Conservation (phyloP, 2,888 invertebrate genomes). For the Crioceris asparagi region DNA sequence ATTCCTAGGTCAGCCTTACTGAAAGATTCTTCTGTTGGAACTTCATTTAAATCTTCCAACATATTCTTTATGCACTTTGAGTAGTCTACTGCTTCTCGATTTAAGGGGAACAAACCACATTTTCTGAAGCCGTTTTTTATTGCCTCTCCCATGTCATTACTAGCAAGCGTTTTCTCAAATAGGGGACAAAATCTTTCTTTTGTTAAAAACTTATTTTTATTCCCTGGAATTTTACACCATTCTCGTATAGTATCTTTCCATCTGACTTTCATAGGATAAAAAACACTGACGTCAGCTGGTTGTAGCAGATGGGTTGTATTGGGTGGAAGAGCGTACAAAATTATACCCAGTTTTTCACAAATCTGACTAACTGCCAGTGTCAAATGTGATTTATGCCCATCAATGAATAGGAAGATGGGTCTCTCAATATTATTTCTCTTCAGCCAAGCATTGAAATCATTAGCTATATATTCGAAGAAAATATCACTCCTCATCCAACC, state of each 20-base stretch:
- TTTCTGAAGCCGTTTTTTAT: slow-evolving; percentile 2
- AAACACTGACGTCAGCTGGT: too few species aligned
- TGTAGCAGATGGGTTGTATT: slow-evolving; percentile 3
- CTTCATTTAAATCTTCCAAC: slow-evolving; percentile 1
- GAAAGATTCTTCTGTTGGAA: slow-evolving; percentile 2
- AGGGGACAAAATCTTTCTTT: slow-evolving; percentile 4
- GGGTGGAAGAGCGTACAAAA: slow-evolving; percentile 8
- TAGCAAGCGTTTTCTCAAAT: slow-evolving; percentile 5
- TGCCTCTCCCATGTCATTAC: slow-evolving; percentile 1
- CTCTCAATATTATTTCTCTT: slow-evolving; percentile 8
- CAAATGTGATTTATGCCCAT: slow-evolving; percentile 13
- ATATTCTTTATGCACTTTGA: slow-evolving; percentile 5
- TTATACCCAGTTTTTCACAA: slow-evolving; percentile 8
- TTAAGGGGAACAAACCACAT: too few species aligned
- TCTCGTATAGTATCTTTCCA: slow-evolving; percentile 7
- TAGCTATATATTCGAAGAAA: slow-evolving; percentile 11
- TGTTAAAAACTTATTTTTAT: not conserved
- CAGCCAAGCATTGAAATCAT: slow-evolving; percentile 10
- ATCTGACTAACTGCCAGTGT: slow-evolving; percentile 9
- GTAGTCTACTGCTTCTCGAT: too few species aligned
- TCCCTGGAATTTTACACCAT: slow-evolving; percentile 5
- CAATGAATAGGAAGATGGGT: slow-evolving; percentile 13
- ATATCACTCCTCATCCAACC: slow-evolving; percentile 13
- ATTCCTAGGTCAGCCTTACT: slow-evolving; percentile 3
- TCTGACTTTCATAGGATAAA: slow-evolving; percentile 3